These are phyloP conservation scores for Serrognathus titanus DNA, from an alignment of 2,888 invertebrate genomes.

Conservation along the genomic window DNA sequence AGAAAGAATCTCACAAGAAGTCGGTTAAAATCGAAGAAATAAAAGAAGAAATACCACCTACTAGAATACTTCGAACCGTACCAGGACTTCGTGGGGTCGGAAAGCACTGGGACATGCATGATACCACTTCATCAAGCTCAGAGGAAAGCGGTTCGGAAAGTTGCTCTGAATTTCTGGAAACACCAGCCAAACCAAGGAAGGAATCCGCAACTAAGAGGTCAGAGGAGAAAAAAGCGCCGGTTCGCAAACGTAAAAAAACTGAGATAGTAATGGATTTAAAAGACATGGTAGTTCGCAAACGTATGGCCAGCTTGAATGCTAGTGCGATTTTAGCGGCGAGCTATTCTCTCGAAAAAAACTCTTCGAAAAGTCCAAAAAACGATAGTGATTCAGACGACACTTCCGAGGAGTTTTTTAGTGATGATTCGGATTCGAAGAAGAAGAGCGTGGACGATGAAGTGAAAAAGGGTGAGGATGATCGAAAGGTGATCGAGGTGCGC, in stretches of 20 bases:
- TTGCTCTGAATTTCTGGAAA: conserved; percentile 15
- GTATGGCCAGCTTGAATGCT: conserved; percentile 90
- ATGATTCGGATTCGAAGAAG: conserved; percentile 48
- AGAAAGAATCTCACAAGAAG: conserved; percentile 27
- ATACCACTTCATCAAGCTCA: conserved; percentile 59
- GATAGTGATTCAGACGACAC: conserved; percentile 55
- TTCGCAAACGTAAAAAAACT: conserved; percentile 57
- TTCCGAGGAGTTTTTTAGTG: conserved; percentile 52
- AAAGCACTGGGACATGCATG: conserved; percentile 82
- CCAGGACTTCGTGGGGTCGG: conserved; percentile 74
- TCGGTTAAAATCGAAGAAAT: conserved; percentile 26
- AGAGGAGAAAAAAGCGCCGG: conserved; percentile 48
- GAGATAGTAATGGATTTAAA: conserved; percentile 76
- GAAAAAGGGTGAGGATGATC: conserved; percentile 49
- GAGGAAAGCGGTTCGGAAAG: conserved; percentile 33
- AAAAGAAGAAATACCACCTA: conserved; percentile 34
- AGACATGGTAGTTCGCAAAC: conserved; percentile 83
- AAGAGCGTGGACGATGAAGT: conserved; percentile 48
- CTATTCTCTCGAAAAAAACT: conserved; percentile 67
- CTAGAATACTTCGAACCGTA: conserved; percentile 64
- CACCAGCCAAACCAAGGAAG: conserved; percentile 39
- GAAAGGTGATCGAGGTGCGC: conserved; percentile 47
- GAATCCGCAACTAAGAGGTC: conserved; percentile 43
- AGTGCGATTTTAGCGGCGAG: conserved; percentile 87
- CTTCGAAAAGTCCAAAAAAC: conserved; percentile 54